Conservation (phyloP, 2,797 vertebrate species). For the Semotilus atromaculatus region DNA sequence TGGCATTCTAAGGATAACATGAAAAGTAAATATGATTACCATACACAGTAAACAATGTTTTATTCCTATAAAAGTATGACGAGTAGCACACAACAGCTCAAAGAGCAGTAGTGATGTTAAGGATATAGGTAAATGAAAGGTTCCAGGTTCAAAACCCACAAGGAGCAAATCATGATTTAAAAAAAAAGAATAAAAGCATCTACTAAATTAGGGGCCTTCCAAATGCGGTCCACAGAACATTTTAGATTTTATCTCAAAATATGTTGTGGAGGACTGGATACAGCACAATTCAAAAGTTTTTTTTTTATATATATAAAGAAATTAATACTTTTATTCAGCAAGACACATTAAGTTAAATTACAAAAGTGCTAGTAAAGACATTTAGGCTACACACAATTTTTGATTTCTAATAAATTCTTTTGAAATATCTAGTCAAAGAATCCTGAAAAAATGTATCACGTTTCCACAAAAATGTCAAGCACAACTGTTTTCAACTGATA, state of each 20-base stretch:
- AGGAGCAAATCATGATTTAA: background rate
- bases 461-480: background rate
- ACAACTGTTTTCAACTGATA: background rate
- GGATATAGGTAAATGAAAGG: background rate
- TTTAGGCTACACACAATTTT: background rate
- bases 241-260: too few relatives aligned
- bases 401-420: background rate
- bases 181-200: background rate
- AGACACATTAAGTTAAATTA: background rate
- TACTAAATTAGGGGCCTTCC: background rate
- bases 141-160: background rate
- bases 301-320: accelerated
- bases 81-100: background rate
- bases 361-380: background rate
- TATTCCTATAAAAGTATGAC: background rate
- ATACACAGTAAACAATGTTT: background rate
- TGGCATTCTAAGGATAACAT: conserved; percentile 73
- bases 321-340: background rate
- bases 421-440: background rate
- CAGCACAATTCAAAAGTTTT: background rate
- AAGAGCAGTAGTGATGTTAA: background rate
- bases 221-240: background rate
- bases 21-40: background rate
- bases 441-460: background rate
- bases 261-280: too few relatives aligned